Evolutionary conservation across 2,888 invertebrate species (phyloP).

Genomic region (Pristionchus maxplancki): DNA sequence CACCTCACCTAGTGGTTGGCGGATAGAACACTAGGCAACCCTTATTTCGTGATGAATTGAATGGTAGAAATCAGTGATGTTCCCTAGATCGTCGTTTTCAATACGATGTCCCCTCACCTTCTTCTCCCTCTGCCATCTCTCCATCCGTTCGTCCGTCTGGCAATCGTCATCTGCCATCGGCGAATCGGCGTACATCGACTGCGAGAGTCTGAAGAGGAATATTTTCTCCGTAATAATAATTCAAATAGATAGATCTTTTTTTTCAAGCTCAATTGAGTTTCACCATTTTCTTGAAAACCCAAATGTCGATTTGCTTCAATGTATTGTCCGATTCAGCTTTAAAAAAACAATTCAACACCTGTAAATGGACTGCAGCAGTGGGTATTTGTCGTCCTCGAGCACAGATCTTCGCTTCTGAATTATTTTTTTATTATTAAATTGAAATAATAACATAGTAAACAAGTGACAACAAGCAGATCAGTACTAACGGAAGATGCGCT

Average conservation of each 20-base stretch:
- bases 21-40: too few species aligned
- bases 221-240: too few species aligned
- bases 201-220: background rate
- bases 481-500: background rate
- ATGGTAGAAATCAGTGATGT: too few species aligned
- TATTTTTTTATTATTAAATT: background rate
- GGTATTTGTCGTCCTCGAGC: slow-evolving; percentile 48
- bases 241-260: too few species aligned
- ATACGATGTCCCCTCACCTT: too few species aligned
- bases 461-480: too few species aligned
- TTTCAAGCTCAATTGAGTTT: background rate
- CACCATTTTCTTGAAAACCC: background rate
- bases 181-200: slow-evolving; percentile 43
- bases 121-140: slow-evolving; percentile 30
- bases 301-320: background rate
- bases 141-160: background rate
- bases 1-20: too few species aligned
- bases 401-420: slow-evolving; percentile 1
- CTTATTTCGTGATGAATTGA: too few species aligned
- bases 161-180: background rate
- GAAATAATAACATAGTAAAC: background rate
- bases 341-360: slow-evolving; percentile 6
- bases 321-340: background rate
- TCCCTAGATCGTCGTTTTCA: too few species aligned
- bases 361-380: slow-evolving; percentile 44